Base-by-base conservation (phyloP, 2,113 vertebrate species). In the Gasterosteus aculeatus region DNA sequence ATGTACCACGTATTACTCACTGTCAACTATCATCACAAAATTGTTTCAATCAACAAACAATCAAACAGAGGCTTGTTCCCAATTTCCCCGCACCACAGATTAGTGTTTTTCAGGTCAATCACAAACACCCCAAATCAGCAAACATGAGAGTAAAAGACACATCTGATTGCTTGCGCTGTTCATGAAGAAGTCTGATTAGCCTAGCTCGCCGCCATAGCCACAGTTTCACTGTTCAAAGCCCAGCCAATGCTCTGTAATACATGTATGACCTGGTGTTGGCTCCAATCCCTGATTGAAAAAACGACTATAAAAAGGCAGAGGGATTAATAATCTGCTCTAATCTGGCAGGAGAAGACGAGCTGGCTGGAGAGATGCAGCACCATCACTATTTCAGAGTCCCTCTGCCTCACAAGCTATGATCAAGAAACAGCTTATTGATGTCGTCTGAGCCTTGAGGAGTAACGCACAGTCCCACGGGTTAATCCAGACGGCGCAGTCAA, bases 311-410 rank as follows among this genome's bases (percentile, higher is more conserved):
- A 69, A 91, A 38, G 35, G 82, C 80, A 82, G 63, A 75, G 77
- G 72, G 89, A 91, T 92, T 87, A 89, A 88, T 89, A 90, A 92
- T 92, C 84, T 82, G 82, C 64, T 71, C 62, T 90, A 91, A 93
- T 90, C 90, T 89, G 82, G 60, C 59, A 80, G 69, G 66, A 87
- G 77, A 63, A 47, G 73, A 75, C 68, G 85, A 85, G 67, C 77
- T 74, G 63, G 82, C 74, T 87, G 79, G 56, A 72, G 39, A 38
- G 66, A 42, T 11, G 46, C 41, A 47, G 47, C 51, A 66, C 31
- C 8, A 0, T 72, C 62, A 44, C 39, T 59, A 39, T 47, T 70
- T 56, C 18, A 33, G 44, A 33, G 68, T 54, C 62, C 29, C 41
- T 65, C 46, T 46, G 44, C 68, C 42, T 80, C 42, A 60, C 10